Evolutionary conservation across 2,888 invertebrate genomes (phyloP).

Genomic region (Periphyllus acericola): DNA sequence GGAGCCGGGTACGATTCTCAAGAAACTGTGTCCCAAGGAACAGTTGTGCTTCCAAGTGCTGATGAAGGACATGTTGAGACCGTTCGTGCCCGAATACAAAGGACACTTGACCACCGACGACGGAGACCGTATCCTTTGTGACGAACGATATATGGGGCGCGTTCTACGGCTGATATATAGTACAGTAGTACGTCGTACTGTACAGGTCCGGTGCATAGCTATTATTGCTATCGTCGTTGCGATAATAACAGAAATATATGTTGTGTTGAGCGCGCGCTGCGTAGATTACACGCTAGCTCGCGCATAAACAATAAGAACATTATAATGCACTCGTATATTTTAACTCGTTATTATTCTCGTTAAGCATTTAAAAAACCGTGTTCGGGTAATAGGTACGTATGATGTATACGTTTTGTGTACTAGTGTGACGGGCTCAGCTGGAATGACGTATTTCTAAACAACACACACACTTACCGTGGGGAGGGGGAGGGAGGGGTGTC

Average conservation of each 20-base stretch:
- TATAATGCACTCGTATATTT: not conserved
- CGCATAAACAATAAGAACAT: not conserved
- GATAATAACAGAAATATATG: not conserved
- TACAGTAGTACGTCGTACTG: too few species aligned
- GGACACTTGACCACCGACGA: conserved; percentile 85
- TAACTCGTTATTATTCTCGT: not conserved
- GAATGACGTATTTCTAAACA: too few species aligned
- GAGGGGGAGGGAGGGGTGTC: too few species aligned
- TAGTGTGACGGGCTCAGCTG: too few species aligned
- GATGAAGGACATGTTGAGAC: conserved; percentile 88
- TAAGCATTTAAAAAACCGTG: not conserved
- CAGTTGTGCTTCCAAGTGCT: conserved; percentile 86
- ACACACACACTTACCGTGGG: too few species aligned
- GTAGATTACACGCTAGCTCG: not conserved
- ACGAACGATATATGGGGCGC: not conserved
- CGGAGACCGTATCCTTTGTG: conserved; percentile 78
- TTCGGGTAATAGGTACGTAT: too few species aligned
- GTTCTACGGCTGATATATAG: not conserved
- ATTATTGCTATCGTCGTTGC: not conserved
- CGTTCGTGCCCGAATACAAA: conserved; percentile 93
- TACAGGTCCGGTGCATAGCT: too few species aligned
- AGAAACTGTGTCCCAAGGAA: conserved; percentile 90
- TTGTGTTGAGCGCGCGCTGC: not conserved
- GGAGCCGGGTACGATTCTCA: conserved; percentile 92
- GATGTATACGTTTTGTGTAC: too few species aligned